A percentile compares a stretch with the other conserved stretches of the same genome.
Conservation (phyloP, 2,888 invertebrate species). For the Seira musarum region DNA sequence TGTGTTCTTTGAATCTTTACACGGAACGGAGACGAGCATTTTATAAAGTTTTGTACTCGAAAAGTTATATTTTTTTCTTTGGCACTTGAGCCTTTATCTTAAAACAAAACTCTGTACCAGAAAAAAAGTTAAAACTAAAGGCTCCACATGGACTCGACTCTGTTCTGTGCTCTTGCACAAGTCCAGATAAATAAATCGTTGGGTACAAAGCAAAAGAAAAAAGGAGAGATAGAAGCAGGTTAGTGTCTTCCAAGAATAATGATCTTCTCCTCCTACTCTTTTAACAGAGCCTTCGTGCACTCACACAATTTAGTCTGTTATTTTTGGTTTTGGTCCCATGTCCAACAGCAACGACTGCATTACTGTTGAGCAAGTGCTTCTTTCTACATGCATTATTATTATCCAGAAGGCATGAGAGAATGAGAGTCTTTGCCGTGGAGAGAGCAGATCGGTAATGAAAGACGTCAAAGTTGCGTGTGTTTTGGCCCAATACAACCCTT, state of each 20-base stretch:
- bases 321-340: slow-evolving; percentile 22
- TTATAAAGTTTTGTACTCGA: slow-evolving; percentile 2
- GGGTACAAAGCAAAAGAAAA: slow-evolving; percentile 34
- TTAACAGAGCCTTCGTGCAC: slow-evolving; percentile 11
- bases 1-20: slow-evolving; percentile 19
- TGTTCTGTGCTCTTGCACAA: not conserved
- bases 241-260: slow-evolving; percentile 58
- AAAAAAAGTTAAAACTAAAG: slow-evolving; percentile 43
- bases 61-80: slow-evolving; percentile 9
- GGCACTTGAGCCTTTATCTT: slow-evolving; percentile 12
- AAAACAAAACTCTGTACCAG: slow-evolving; percentile 15
- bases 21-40: not conserved
- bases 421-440: not conserved
- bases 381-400: not conserved
- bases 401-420: not conserved
- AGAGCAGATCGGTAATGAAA: slow-evolving; percentile 31
- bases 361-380: not conserved
- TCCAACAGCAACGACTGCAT: slow-evolving; percentile 33
- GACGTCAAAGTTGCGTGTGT: slow-evolving; percentile 22
- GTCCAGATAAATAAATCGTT: slow-evolving; percentile 42
- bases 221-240: slow-evolving; percentile 24
- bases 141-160: slow-evolving; percentile 55
- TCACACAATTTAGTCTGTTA: slow-evolving; percentile 20
- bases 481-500: slow-evolving; percentile 28
- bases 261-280: slow-evolving; percentile 37